Percentiles rank a stretch among this genome's conserved stretches.
These are phyloP conservation scores for Oryctes rhinoceros DNA, from an alignment of 1,140 invertebrate genomes.

Conservation along the genomic window DNA sequence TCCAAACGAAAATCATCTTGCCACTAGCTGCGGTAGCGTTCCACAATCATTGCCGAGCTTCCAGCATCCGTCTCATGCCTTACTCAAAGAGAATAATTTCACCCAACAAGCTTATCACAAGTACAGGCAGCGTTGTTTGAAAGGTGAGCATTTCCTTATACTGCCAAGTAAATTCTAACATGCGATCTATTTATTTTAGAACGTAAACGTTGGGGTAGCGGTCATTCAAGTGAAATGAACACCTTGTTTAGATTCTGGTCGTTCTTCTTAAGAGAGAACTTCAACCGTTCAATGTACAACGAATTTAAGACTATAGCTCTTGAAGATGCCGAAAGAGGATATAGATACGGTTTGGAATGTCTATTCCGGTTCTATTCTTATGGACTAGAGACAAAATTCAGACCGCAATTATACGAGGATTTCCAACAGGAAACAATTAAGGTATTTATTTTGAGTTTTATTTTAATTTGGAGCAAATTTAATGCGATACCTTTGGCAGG, in stretches of 20 bases:
- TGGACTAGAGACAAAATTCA: slow-evolving; percentile 94
- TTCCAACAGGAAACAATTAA: slow-evolving; percentile 94
- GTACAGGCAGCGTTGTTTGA: slow-evolving; percentile 91
- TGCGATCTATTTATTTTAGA: slow-evolving; percentile 66
- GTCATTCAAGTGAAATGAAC: slow-evolving; percentile 96
- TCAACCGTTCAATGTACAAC: slow-evolving; percentile 98
- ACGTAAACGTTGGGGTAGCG: slow-evolving; percentile 89
- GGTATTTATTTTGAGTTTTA: slow-evolving; percentile 3
- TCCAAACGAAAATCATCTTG: slow-evolving; percentile 70
- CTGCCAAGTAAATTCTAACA: too few species aligned
- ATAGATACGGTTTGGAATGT: slow-evolving; percentile 93
- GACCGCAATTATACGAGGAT: slow-evolving; percentile 91
- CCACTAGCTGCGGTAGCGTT: slow-evolving; percentile 77
- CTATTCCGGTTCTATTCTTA: slow-evolving; percentile 99
- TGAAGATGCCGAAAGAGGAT: slow-evolving; percentile 91
- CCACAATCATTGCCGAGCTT: slow-evolving; percentile 87
- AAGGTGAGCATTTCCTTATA: slow-evolving; percentile 69
- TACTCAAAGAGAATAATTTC: slow-evolving; percentile 97
- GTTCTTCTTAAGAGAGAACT: slow-evolving; percentile 98
- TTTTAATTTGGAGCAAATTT: not conserved
- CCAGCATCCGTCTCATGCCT: slow-evolving; percentile 94
- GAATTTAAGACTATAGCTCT: slow-evolving; percentile 91
- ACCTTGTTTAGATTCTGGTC: slow-evolving; percentile 99
- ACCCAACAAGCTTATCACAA: slow-evolving; percentile 97
- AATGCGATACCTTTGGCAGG: slow-evolving; percentile 57